phyloP scores from a whole-genome alignment of 2,797 vertebrate genomes.

The Orientallactaga sibirica region DNA sequence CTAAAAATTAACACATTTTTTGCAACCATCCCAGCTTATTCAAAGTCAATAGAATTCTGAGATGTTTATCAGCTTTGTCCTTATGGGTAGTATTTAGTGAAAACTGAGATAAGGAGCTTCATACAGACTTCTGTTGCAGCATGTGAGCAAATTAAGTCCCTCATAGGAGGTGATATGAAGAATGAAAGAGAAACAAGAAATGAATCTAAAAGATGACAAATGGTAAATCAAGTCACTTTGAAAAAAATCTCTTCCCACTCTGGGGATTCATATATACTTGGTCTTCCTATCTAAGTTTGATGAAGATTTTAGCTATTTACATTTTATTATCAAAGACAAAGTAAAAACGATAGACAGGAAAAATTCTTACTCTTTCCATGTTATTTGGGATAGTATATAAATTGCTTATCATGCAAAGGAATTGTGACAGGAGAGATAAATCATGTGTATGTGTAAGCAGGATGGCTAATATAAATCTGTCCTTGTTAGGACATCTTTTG shows the following conservation, averaged over 20 bases:
- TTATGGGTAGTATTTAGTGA: not conserved
- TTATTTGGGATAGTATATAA: not conserved
- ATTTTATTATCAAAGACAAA: constrained; percentile 21
- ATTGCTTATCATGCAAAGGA: not conserved
- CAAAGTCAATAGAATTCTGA: not conserved
- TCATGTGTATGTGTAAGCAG: not conserved
- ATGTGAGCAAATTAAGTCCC: not conserved
- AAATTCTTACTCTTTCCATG: constrained; percentile 1
- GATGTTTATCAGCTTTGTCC: too few species aligned
- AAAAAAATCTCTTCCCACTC: not conserved
- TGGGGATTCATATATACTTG: not conserved
- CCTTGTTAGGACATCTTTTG: not conserved
- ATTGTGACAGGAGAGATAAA: not conserved
- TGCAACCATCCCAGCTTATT: not conserved
- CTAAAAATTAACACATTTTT: not conserved
- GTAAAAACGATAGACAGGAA: not conserved
- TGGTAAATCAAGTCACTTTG: not conserved
- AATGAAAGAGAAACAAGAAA: not conserved
- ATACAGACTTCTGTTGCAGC: not conserved
- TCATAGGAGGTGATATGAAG: not conserved
- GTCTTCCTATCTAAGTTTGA: not conserved
- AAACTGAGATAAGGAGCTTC: not conserved
- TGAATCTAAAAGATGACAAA: not conserved
- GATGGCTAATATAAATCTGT: constrained; percentile 4
- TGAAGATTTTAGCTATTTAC: not conserved